Conservation (phyloP, 1,140 invertebrate species). For the Vollenhovia emeryi region DNA sequence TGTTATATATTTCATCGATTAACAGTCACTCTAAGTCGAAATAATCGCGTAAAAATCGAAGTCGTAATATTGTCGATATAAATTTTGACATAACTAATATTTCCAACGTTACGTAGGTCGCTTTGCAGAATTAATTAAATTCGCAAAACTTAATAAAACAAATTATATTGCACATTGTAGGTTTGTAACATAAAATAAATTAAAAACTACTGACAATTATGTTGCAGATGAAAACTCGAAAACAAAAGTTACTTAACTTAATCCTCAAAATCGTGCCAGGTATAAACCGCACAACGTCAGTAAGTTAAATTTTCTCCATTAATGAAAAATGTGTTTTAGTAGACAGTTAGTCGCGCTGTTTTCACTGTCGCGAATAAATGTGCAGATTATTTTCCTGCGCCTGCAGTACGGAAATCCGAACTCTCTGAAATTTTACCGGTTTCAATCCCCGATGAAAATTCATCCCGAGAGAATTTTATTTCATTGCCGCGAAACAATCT, state of each 20-base stretch:
- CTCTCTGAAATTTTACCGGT: constrained; percentile 28
- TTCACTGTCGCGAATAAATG: constrained; percentile 21
- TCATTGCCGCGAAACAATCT: constrained; percentile 33
- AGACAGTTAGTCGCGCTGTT: neutral
- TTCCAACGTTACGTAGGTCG: neutral
- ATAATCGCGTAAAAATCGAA: neutral
- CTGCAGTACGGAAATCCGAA: constrained; percentile 19
- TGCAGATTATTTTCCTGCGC: constrained; percentile 18
- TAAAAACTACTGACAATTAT: neutral
- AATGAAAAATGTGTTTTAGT: constrained; percentile 25
- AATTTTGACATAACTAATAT: neutral
- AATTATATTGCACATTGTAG: neutral
- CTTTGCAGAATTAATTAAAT: neutral
- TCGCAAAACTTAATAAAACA: constrained; percentile 16
- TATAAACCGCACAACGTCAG: neutral
- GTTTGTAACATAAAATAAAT: neutral
- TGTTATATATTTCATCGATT: neutral
- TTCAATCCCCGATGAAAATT: constrained; percentile 45
- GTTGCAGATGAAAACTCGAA: neutral
- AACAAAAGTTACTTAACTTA: neutral
- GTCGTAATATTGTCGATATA: neutral
- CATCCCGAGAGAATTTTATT: constrained; percentile 45
- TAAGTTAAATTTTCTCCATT: constrained; percentile 6
- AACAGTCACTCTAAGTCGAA: neutral
- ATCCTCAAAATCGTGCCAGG: neutral